Percentiles rank a stretch among this genome's conserved stretches.
These are phyloP conservation scores for Pristionchus maxplancki DNA, from an alignment of 2,888 invertebrate genomes.

Conservation along the genomic window DNA sequence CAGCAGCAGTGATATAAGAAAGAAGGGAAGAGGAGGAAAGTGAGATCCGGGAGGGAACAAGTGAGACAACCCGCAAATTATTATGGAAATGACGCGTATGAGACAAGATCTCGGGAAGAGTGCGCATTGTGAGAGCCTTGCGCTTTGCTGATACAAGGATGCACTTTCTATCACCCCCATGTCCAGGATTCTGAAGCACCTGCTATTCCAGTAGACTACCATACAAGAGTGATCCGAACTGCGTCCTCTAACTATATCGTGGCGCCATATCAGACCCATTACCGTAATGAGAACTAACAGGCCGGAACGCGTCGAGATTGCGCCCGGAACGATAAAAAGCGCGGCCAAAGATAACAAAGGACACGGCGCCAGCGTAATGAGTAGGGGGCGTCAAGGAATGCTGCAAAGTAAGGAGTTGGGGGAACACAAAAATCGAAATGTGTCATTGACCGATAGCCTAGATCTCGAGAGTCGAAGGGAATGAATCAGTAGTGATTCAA, in stretches of 20 bases:
- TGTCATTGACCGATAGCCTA: background rate
- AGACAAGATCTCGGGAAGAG: background rate
- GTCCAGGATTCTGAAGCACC: too few relatives aligned
- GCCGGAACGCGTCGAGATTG: background rate
- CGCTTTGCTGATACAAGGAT: background rate
- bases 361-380: background rate
- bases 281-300: background rate
- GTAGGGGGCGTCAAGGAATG: background rate
- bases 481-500: constrained; percentile 14
- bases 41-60: constrained; percentile 34
- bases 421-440: background rate
- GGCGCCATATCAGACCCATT: constrained; percentile 13
- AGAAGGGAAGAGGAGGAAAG: background rate
- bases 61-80: constrained; percentile 18
- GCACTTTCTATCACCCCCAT: too few relatives aligned
- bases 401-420: background rate
- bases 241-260: background rate
- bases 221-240: too few relatives aligned
- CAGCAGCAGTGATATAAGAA: constrained; percentile 3
- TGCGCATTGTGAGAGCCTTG: background rate
- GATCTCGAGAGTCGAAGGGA: background rate
- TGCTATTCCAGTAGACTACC: too few relatives aligned
- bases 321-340: background rate
- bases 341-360: background rate
- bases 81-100: constrained; percentile 33